These are phyloP conservation scores for Coptotermes formosanus DNA, from an alignment of 1,140 invertebrate genomes.

Conservation along the genomic window DNA sequence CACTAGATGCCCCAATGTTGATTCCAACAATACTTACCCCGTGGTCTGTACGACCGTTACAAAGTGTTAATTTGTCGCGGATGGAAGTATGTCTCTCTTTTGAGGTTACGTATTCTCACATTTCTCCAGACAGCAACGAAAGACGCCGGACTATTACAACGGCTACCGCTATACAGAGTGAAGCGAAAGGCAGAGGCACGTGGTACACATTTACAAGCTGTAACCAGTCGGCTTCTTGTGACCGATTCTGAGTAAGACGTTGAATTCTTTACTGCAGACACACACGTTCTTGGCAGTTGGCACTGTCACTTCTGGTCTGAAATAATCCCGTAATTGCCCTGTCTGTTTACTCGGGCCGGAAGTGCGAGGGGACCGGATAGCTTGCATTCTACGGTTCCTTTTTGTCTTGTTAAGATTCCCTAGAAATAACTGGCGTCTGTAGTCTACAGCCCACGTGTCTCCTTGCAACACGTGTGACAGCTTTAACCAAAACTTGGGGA, in stretches of 20 bases:
- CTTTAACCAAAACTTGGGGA: background rate
- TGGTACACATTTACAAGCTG: background rate
- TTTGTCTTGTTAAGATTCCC: background rate
- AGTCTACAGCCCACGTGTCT: background rate
- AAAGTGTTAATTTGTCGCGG: no score
- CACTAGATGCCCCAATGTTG: no score
- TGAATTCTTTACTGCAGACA: background rate
- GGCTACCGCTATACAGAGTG: no score
- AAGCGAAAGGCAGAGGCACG: background rate
- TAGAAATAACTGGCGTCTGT: conserved; percentile 10
- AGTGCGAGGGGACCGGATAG: background rate
- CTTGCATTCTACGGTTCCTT: background rate
- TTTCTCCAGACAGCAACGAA: no score
- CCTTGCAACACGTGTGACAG: background rate
- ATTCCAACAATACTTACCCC: no score
- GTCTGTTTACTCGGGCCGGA: background rate
- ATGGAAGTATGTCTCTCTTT: no score
- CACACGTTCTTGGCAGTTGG: background rate
- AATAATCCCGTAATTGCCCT: background rate
- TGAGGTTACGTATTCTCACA: no score
- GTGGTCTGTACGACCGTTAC: no score
- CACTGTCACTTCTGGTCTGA: background rate
- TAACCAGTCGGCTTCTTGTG: background rate
- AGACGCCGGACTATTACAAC: no score
- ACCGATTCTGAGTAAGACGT: background rate